Percentiles rank a stretch among this genome's conserved stretches.
Evolutionary conservation across 2,797 vertebrate species (phyloP).

Genomic region (Macroramphosus scolopax): DNA sequence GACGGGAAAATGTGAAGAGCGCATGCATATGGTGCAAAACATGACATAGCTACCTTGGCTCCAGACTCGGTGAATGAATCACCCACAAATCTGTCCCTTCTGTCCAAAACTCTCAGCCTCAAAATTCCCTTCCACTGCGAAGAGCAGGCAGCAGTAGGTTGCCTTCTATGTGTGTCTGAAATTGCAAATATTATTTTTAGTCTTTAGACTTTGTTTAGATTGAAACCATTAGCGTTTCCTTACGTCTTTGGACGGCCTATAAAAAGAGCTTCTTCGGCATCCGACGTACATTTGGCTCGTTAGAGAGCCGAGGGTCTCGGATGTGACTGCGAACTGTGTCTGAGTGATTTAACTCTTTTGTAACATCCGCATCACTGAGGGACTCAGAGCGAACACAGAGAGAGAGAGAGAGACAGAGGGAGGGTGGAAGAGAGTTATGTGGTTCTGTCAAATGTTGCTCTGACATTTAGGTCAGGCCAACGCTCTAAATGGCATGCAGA

Average conservation of each 20-base stretch:
- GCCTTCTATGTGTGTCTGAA: too few species aligned
- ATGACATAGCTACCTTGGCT: conserved; percentile 63
- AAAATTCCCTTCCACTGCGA: conserved; percentile 39
- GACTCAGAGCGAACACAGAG: conserved; percentile 20
- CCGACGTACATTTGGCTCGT: too few species aligned
- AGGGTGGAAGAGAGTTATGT: conserved; percentile 46
- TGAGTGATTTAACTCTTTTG: conserved; percentile 49
- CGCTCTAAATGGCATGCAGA: conserved; percentile 62
- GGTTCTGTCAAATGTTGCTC: conserved; percentile 55
- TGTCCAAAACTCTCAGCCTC: conserved; percentile 53
- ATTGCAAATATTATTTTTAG: background rate
- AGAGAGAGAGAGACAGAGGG: conserved; percentile 4
- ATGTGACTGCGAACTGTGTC: conserved; percentile 28
- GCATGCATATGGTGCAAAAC: conserved; percentile 15
- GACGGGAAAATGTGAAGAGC: conserved; percentile 17
- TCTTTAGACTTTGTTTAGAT: too few species aligned
- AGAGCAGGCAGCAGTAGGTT: conserved; percentile 25
- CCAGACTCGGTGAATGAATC: conserved; percentile 59
- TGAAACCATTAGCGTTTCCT: too few species aligned
- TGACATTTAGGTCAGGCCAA: conserved; percentile 66
- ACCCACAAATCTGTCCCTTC: conserved; percentile 59
- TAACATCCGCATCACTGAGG: conserved; percentile 15
- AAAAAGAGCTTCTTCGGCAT: too few species aligned
- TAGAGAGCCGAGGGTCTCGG: conserved; percentile 8
- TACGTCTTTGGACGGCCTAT: too few species aligned